Conservation (phyloP, 64 coral and sea anemone genomes). For the Pocillopora verrucosa region DNA sequence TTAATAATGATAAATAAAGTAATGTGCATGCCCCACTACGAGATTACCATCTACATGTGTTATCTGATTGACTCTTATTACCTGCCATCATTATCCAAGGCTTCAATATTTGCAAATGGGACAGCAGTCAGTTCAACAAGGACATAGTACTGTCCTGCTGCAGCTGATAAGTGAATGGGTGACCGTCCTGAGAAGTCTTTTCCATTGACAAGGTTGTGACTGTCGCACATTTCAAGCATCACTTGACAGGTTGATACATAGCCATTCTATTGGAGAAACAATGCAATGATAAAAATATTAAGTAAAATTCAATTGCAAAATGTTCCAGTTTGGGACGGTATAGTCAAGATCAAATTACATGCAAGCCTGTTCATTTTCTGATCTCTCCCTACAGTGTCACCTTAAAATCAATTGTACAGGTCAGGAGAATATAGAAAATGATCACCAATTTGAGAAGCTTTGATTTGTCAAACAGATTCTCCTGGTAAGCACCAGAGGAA, state of each 20-base stretch:
- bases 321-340: too few species aligned
- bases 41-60: too few species aligned
- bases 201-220: slow-evolving; percentile 87
- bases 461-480: too few species aligned
- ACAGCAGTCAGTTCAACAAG: slow-evolving; percentile 59
- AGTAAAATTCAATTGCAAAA: not conserved
- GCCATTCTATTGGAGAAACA: slow-evolving; percentile 56
- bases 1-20: too few species aligned
- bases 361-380: too few species aligned
- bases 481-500: too few species aligned
- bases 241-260: slow-evolving; percentile 60
- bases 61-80: not conserved
- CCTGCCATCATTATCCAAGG: slow-evolving; percentile 75
- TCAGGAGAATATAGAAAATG: too few species aligned
- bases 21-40: too few species aligned
- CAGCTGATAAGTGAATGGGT: slow-evolving; percentile 80
- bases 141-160: slow-evolving; percentile 62
- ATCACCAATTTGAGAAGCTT: too few species aligned
- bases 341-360: too few species aligned
- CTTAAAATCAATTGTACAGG: too few species aligned
- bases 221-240: slow-evolving; percentile 40
- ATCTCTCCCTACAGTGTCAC: too few species aligned
- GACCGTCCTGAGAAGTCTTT: slow-evolving; percentile 91
- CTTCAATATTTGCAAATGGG: slow-evolving; percentile 47
- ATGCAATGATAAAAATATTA: not conserved